Conservation (phyloP, 2,113 vertebrate genomes). For the Phalacrocorax aristotelis region DNA sequence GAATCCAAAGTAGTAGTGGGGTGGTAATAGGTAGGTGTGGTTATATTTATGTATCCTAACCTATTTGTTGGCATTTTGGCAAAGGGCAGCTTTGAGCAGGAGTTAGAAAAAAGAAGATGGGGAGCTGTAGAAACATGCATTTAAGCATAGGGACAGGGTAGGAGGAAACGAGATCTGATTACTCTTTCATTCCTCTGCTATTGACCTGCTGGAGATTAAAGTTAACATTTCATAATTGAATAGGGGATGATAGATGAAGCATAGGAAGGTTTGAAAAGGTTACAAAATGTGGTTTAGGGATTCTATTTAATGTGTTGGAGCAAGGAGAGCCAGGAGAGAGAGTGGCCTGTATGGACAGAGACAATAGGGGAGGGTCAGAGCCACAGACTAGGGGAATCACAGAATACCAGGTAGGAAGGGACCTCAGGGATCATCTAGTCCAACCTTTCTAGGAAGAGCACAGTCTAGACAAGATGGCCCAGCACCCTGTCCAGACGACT, state of each 20-base stretch:
- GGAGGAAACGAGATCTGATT: not conserved
- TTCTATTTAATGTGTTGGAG: not conserved
- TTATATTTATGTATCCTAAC: not conserved
- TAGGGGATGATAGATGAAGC: not conserved
- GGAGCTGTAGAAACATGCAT: not conserved
- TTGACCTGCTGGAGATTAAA: not conserved
- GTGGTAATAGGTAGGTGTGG: not conserved
- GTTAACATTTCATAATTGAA: not conserved
- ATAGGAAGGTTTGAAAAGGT: not conserved
- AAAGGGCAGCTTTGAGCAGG: not conserved
- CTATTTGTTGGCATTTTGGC: not conserved
- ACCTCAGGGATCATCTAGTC: no score
- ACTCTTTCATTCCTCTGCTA: not conserved
- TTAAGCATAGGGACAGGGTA: not conserved
- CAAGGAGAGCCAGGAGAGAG: not conserved
- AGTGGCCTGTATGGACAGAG: not conserved
- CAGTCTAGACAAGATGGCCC: no score
- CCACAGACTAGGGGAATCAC: no score
- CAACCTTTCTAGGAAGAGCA: no score
- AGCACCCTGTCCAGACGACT: no score
- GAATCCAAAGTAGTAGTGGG: not conserved
- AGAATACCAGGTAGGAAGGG: no score
- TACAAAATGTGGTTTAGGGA: not conserved
- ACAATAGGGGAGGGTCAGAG: not conserved
- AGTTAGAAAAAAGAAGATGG: not conserved